phyloP scores from a whole-genome alignment of 2,113 vertebrate species.

The Carollia perspicillata region DNA sequence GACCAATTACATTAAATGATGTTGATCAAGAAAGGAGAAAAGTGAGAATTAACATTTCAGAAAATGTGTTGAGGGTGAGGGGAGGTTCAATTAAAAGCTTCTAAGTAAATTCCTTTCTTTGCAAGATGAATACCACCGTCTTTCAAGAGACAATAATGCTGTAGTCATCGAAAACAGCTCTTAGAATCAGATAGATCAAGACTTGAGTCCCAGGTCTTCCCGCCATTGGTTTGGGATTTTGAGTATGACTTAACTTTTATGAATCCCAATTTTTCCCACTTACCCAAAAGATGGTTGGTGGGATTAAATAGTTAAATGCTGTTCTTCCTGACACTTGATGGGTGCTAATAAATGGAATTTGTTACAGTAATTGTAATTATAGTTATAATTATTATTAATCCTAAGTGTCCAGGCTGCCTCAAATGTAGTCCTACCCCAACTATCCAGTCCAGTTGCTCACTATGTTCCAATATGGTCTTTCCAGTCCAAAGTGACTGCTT shows the following conservation, averaged over 20 bases:
- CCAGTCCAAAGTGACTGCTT: not conserved
- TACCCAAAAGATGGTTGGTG: not conserved
- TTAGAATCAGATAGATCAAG: not conserved
- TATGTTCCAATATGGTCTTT: not conserved
- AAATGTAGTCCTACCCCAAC: not conserved
- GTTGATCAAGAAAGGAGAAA: not conserved
- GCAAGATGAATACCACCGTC: not conserved
- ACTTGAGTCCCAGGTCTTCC: not conserved
- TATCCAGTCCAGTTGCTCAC: not conserved
- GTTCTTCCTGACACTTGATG: not conserved
- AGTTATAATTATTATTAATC: not conserved
- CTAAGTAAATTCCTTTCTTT: not conserved
- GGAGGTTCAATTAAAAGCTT: not conserved
- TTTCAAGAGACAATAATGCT: not conserved
- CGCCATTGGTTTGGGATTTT: not conserved
- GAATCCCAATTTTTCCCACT: not conserved
- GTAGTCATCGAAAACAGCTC: not conserved
- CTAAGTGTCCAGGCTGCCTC: not conserved
- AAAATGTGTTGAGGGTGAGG: not conserved
- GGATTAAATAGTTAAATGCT: not conserved
- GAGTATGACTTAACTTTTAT: not conserved
- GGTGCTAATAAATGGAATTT: not conserved
- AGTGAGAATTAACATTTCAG: not conserved
- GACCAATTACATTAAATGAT: not conserved
- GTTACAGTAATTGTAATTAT: not conserved